Evolutionary conservation across 2,888 invertebrate genomes (phyloP).

Genomic region (Gymnosoma rotundatum): DNA sequence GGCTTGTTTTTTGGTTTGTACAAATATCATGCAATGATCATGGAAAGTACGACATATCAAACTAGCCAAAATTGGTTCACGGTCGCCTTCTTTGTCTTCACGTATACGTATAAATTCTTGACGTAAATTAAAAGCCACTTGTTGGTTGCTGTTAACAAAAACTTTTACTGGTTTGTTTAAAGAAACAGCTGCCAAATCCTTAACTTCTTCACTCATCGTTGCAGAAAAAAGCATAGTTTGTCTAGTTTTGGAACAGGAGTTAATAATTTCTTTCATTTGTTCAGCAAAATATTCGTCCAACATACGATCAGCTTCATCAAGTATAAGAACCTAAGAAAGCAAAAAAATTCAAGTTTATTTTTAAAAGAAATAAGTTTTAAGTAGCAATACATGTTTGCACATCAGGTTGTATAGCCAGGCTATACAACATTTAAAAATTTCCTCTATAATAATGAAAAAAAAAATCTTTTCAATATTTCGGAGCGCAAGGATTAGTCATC

Average conservation of each 20-base stretch:
- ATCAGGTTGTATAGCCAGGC: constrained; percentile 51
- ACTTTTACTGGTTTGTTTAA: constrained; percentile 95
- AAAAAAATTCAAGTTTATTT: background rate
- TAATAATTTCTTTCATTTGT: constrained; percentile 99
- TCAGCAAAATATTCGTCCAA: constrained; percentile 99
- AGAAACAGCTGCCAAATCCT: constrained; percentile 96
- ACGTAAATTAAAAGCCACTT: constrained; percentile 96
- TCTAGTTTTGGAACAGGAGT: constrained; percentile 93
- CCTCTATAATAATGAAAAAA: constrained; percentile 32
- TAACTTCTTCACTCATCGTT: constrained; percentile 99
- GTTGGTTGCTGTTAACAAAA: constrained; percentile 97
- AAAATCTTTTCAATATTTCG: constrained; percentile 72
- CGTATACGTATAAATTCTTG: constrained; percentile 98
- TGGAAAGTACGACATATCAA: constrained; percentile 94
- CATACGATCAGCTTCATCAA: constrained; percentile 92
- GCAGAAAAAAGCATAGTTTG: constrained; percentile 99
- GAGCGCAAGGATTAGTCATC: constrained; percentile 83
- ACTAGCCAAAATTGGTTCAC: constrained; percentile 94
- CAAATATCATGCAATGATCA: constrained; percentile 96
- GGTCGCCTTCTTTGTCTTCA: constrained; percentile 93
- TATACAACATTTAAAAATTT: constrained; percentile 31
- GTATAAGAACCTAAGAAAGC: constrained; percentile 82
- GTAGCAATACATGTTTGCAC: background rate
- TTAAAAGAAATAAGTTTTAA: background rate
- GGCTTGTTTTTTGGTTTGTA: constrained; percentile 97